phyloP scores from a whole-genome alignment of 2,888 invertebrate genomes.

The Nomada ferruginata region DNA sequence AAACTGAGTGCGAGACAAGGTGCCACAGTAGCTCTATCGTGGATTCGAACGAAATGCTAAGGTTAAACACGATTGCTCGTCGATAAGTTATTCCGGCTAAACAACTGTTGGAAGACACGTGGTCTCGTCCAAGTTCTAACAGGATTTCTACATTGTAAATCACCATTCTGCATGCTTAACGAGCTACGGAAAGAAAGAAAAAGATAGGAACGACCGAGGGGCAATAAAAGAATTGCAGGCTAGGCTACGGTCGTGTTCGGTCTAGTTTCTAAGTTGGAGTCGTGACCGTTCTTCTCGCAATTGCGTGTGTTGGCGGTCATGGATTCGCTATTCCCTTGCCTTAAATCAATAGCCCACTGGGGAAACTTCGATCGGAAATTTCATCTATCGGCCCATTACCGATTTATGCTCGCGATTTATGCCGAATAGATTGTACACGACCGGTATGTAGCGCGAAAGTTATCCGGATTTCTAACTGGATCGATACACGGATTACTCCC shows the following conservation, averaged over 20 bases:
- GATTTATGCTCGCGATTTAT: conserved; percentile 31
- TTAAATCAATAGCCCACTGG: conserved; percentile 52
- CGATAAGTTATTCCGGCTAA: neutral
- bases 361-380: conserved; percentile 43
- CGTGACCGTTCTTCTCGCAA: conserved; percentile 56
- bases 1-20: neutral
- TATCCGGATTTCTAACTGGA: conserved; percentile 30
- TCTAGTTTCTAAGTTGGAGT: conserved; percentile 50
- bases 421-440: conserved; percentile 40
- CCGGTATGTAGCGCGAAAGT: conserved; percentile 40
- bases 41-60: neutral
- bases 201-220: neutral
- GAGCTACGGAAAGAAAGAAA: conserved; percentile 2
- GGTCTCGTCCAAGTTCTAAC: conserved; percentile 9
- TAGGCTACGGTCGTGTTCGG: conserved; percentile 23
- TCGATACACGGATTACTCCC: neutral
- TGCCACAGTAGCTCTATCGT: neutral
- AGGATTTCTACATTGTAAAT: conserved; percentile 53
- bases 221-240: conserved; percentile 15
- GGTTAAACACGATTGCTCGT: neutral
- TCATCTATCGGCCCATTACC: conserved; percentile 47
- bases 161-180: conserved; percentile 38
- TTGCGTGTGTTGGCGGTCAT: conserved; percentile 49
- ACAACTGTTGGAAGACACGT: conserved; percentile 1
- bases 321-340: conserved; percentile 51